Evolutionary conservation across 2,888 invertebrate genomes (phyloP), one percentile per base, ranked within the genome.

Genomic region (Machimus atricapillus): DNA sequence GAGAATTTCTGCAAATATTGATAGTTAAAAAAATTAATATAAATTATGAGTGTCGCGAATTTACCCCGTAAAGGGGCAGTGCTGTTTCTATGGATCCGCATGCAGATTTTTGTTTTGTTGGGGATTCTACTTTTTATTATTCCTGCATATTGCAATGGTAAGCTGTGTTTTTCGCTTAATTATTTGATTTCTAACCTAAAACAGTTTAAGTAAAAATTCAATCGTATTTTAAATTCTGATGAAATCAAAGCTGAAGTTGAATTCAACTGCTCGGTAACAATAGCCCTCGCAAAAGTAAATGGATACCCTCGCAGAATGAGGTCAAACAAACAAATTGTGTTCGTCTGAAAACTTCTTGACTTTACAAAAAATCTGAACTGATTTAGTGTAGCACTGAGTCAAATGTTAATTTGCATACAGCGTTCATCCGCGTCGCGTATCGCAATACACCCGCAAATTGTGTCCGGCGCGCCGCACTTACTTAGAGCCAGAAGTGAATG

Each of bases 21-120:
- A 66, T 9, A 66, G n/a, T 52, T 56, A 34, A 58, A 56, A 58
- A 78, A 78, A 19, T 9, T n/a, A 19, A 78, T 40, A 43, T 19
- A 23, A 79, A 86, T 56, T 77, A 86, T 86, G 86, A 86, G 86
- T 86, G 86, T 86, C 86, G 52, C 81, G 81, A 81, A 74, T 78
- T 86, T 52, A 86, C 86, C 86, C 86, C 86, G 40, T 34, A 81
- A 46, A 74, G 86, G 86, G 86, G n/a, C 76, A 37, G 37, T 77
- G 23, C 66, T 66, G 19, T n/a, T 76, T 43, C 12, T 9, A 74
- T 16, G 31, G 31, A 79, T 52, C 5, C 27, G 8, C 7, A n/a
- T n/a, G 76, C 76, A 34, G 76, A 52, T 79, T 16, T 5, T 79
- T 2, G 3, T 52, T 23, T 52, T 79, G 8, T 12, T 31, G 6